Evolutionary conservation across 2,888 invertebrate species (phyloP).

Genomic region (Mystacides longicornis): DNA sequence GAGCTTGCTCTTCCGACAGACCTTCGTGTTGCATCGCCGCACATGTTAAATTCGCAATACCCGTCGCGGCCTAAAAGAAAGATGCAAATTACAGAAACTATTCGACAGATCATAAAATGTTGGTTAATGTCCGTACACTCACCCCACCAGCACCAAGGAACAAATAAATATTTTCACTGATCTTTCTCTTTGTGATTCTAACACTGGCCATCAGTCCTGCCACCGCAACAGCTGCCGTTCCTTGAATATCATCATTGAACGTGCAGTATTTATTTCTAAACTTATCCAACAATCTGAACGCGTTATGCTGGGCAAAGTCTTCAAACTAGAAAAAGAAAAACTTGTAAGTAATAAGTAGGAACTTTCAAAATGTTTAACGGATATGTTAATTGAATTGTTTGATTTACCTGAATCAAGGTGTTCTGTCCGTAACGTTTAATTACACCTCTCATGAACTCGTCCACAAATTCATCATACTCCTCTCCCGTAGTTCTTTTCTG

Average conservation of each 20-base stretch:
- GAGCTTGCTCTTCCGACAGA: constrained; percentile 60
- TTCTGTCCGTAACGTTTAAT: constrained; percentile 82
- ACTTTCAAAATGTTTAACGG: background rate
- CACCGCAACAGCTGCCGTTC: constrained; percentile 92
- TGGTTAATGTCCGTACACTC: no score
- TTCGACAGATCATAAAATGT: background rate
- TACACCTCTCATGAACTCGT: constrained; percentile 95
- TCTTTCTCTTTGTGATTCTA: constrained; percentile 68
- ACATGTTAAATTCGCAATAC: constrained; percentile 84
- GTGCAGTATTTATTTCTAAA: constrained; percentile 90
- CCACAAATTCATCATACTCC: constrained; percentile 87
- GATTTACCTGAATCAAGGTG: constrained; percentile 61
- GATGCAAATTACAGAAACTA: background rate
- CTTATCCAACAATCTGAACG: constrained; percentile 87
- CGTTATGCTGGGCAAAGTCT: constrained; percentile 96
- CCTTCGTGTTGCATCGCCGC: constrained; percentile 79
- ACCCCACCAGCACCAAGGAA: constrained; percentile 85
- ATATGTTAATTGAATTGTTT: background rate
- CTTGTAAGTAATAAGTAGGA: background rate
- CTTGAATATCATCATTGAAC: constrained; percentile 99
- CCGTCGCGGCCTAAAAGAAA: constrained; percentile 71
- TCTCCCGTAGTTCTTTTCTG: constrained; percentile 77
- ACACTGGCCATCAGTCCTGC: constrained; percentile 81
- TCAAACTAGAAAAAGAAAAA: constrained; percentile 68
- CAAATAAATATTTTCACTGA: constrained; percentile 81